Conservation (phyloP, 1,140 invertebrate species). For the Brachionus angularis region DNA sequence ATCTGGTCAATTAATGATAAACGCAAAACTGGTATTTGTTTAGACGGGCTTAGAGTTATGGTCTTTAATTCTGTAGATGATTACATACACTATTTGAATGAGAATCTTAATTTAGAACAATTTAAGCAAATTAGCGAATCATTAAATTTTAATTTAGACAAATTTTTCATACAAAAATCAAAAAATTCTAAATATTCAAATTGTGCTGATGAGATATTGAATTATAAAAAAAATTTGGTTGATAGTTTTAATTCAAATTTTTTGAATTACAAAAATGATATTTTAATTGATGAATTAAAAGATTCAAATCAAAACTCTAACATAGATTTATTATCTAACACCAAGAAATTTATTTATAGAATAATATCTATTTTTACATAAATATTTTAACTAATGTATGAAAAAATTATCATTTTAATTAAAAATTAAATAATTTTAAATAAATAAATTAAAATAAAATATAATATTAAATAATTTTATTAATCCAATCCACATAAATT, state of each 20-base stretch:
- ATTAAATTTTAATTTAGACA: background rate
- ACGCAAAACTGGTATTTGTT: background rate
- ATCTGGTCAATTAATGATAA: background rate
- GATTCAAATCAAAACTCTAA: no score
- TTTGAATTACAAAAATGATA: no score
- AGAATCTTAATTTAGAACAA: background rate
- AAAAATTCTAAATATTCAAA: background rate
- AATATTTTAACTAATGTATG: no score
- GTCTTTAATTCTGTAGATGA: slow-evolving; percentile 9
- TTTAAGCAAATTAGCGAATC: background rate
- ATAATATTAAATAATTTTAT: no score
- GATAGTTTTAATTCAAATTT: slow-evolving; percentile 4
- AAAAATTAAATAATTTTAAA: no score
- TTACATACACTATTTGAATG: background rate
- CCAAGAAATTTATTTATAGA: no score
- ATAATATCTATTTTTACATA: no score
- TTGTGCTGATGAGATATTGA: background rate
- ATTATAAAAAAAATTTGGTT: background rate
- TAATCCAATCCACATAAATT: slow-evolving; percentile 4
- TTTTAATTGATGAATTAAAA: no score
- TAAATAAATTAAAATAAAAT: no score
- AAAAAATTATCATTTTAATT: no score
- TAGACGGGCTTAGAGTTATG: background rate
- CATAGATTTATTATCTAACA: no score
- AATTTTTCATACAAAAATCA: slow-evolving; percentile 1